Evolutionary conservation across 2,888 invertebrate genomes (phyloP), one percentile per base, ranked within the genome.

Genomic region (Eudemis profundana): DNA sequence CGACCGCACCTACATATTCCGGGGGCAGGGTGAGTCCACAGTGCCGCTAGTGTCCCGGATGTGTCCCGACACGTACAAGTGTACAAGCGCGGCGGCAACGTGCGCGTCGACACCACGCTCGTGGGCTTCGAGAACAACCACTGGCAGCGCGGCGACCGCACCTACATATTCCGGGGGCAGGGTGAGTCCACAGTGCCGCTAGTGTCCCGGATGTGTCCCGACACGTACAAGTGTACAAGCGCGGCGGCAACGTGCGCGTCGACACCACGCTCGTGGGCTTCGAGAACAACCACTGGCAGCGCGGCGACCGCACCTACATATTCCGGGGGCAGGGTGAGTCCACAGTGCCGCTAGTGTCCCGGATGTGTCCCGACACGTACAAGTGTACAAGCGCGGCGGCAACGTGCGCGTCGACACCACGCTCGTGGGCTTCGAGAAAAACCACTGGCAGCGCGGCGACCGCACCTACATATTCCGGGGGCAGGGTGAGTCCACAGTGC

Each of bases 371-470:
- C 5, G 3, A 3, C 23, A 98, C 98, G 12, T 99, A 99, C 90
- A 97, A 97, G 98, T 99, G 65, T 98, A 97, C 90, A 99, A 99
- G 86, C 94, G 96, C 81, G 99, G 99, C 42, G 97, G 97, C 10
- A 98, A 97, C 85, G 98, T 99, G 14, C 94, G 99, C 61, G 98
- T 99, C 66, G 99, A 99, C 86, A 99, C 99, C 0, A 99, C 98
- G 0, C 94, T 99, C 21, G 93, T 98, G 42, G 98, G 98, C 29
- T 98, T 98, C 86, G 98, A 99, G 86, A 97, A 97, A 82, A 96
- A 96, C 68, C 95, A 94, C 76, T 99, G 99, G 98, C 97, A 98
- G 87, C 93, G 98, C 66, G 99, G 99, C 33, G 98, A 96, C 82
- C 94, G 97, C 60, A 98, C 98, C 63, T 98, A 98, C 78, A 95